Evolutionary conservation across 2,888 invertebrate species (phyloP), one percentile per base, ranked within the genome.

Genomic region (Koerneria pararmatus): DNA sequence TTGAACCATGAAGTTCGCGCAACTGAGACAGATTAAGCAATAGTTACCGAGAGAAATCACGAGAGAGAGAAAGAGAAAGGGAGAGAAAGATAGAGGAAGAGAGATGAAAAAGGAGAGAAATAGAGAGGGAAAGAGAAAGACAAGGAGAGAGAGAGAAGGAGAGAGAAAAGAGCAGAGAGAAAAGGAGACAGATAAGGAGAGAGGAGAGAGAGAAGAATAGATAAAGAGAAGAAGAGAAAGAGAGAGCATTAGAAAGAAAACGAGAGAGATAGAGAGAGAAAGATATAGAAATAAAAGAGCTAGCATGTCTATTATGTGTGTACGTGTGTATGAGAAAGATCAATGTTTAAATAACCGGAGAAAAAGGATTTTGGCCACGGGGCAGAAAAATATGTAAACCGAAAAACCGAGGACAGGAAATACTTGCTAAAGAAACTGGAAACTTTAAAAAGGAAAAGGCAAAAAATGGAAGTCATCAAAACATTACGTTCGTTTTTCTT

Each of bases 61-160:
- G 8, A 8, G 53, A n/a, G 53, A 53, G 53, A 53, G 53, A 53
- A 22, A 53, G 53, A n/a, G 53, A 24, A 53, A 22, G 8, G 53
- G 24, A 53, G 11, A 53, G 22, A 41, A 41, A 11, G n/a, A 41
- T 41, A 11, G 46, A 41, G 11, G 11, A n/a, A 15, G 15, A 53
- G 53, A 15, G 53, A 24, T 22, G 22, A 53, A 19, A 24, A 53
- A 22, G 11, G 53, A 53, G 8, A 53, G 8, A 8, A 53, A 24
- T 22, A n/a, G 22, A 6, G 53, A 19, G 8, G 53, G 53, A 24
- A 22, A 53, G 22, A 53, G 11, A 24, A 53, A 24, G 53, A 53
- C 8, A 53, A 53, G 53, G 22, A 53, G 53, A 24, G 22, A 22
- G 22, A 22, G 53, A n/a, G 22, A 22, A n/a, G 8, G 8, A 53